Base-by-base conservation (phyloP, 2,888 invertebrate genomes). In the Brenthis ino region DNA sequence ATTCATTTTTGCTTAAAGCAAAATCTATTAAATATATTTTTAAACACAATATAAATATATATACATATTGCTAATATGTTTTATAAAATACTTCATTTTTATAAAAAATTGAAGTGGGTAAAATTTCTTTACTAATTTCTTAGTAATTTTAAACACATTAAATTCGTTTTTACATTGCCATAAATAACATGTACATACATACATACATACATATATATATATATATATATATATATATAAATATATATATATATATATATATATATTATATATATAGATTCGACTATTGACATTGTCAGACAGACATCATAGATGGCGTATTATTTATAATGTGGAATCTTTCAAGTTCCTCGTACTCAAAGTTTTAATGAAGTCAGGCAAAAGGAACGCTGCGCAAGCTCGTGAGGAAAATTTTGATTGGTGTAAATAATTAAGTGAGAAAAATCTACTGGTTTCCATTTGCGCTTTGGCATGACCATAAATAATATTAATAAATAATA, bases 321-420 rank as follows among this genome's bases (percentile, higher is more conserved):
- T 57, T 65, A 66, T 58, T 66, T 66, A 66, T 58, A 66, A 53
- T 66, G 47, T 53, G 47, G 43, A n/a, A 58, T 28, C 33, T 66
- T 66, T 24, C 53, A 66, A 54, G 58, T 28, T 24, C 47, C n/a
- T 57, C 53, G 47, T 43, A 54, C 28, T 66, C 58, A 16, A 66
- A 66, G 2, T 66, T 66, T 66, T 66, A 66, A 66, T 28, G 58
- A 66, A 57, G 50, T 47, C 57, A 58, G 28, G 43, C 53, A 13
- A 53, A 58, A 65, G 43, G 28, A 47, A 60, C 11, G 53, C 37
- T 57, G 66, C 55, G 57, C 54, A 53, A 69, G 64, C 54, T 67
- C 63, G 67, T 63, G 66, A 63, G 67, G 54, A 58, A 70, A 70
- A 63, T 70, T 70, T 70, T 67, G 69, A 70, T 70, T 70, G 57